Conservation (phyloP, 2,888 invertebrate species). For the Eupelmus urozonus region DNA sequence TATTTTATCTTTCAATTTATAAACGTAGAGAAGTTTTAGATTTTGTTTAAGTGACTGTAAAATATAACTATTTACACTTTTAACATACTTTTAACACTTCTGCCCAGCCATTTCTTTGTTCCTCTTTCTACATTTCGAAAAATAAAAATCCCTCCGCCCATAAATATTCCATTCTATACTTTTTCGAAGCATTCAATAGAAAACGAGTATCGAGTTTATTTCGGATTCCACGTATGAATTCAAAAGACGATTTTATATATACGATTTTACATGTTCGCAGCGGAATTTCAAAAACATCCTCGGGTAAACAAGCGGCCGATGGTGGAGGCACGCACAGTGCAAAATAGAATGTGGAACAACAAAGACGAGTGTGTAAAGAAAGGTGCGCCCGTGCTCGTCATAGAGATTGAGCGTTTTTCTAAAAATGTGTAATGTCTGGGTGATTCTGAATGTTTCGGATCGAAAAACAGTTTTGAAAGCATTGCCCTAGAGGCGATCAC, state of each 20-base stretch:
- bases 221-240: background rate
- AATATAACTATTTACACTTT: no score
- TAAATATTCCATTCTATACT: background rate
- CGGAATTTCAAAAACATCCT: constrained; percentile 5
- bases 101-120: no score
- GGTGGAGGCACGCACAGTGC: background rate
- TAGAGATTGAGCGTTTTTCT: constrained; percentile 44
- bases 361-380: constrained; percentile 1
- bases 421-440: constrained; percentile 20
- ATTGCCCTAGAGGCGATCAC: background rate
- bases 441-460: background rate
- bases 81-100: no score
- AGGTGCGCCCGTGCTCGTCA: constrained; percentile 1
- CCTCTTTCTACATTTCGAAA: no score
- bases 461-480: constrained; percentile 16
- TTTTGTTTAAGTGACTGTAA: no score
- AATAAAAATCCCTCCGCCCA: no score
- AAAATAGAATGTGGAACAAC: constrained; percentile 7
- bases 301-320: constrained; percentile 17
- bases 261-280: constrained; percentile 14
- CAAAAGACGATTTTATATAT: constrained; percentile 17
- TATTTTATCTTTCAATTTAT: no score
- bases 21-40: no score
- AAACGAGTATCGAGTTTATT: background rate
- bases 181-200: background rate